Percentiles rank a stretch among this genome's conserved stretches.
These are phyloP conservation scores for Zelleria hepariella DNA, from an alignment of 2,888 invertebrate species.

Conservation along the genomic window DNA sequence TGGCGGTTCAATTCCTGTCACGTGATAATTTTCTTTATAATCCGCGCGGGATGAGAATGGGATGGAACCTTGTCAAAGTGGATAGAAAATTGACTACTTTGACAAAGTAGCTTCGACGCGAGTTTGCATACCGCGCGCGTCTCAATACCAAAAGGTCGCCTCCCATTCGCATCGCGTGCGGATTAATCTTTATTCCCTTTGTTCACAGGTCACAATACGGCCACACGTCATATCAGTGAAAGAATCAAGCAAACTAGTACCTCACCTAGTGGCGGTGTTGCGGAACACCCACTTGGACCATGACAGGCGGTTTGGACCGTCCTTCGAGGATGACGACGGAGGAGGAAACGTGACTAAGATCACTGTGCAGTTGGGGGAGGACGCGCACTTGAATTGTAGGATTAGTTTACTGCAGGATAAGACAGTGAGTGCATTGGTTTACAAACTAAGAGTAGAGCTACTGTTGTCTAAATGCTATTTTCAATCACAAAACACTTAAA, in stretches of 20 bases:
- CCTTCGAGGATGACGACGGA: conserved; percentile 72
- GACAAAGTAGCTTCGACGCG: too few relatives aligned
- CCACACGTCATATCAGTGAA: conserved; percentile 5
- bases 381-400: conserved; percentile 80
- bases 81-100: too few relatives aligned
- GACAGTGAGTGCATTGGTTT: conserved; percentile 69
- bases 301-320: conserved; percentile 77
- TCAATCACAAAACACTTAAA: too few relatives aligned
- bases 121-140: too few relatives aligned
- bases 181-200: not conserved
- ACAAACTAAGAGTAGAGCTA: not conserved
- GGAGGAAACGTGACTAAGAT: conserved; percentile 77
- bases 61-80: too few relatives aligned
- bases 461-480: too few relatives aligned
- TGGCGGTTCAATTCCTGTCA: too few relatives aligned
- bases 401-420: conserved; percentile 82
- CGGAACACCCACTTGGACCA: conserved; percentile 64
- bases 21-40: too few relatives aligned
- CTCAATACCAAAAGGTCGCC: too few relatives aligned
- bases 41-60: too few relatives aligned
- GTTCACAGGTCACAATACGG: not conserved
- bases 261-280: conserved; percentile 44
- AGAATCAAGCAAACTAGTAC: conserved; percentile 24
- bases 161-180: too few relatives aligned
- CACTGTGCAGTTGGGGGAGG: conserved; percentile 81